Conservation (phyloP, 2,113 vertebrate species). For the Pseudolaguvia tuberculata region DNA sequence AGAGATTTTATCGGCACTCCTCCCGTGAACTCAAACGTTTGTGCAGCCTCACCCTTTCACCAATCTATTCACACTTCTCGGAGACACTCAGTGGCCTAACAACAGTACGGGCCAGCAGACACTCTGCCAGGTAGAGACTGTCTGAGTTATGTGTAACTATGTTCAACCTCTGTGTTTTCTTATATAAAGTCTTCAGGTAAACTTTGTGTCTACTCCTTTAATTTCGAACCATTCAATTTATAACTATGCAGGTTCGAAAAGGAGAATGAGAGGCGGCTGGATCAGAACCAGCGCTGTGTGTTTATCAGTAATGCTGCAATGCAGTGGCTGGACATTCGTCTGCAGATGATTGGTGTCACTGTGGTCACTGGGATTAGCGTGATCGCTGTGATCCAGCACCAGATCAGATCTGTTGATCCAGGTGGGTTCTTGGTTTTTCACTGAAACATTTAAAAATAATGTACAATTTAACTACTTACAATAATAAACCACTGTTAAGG, state of each 20-base stretch:
- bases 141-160: not conserved
- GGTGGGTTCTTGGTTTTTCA: slow-evolving; percentile 61
- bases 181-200: not conserved
- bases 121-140: slow-evolving; percentile 71
- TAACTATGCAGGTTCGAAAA: slow-evolving; percentile 76
- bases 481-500: too few species aligned
- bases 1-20: slow-evolving; percentile 81
- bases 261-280: slow-evolving; percentile 77
- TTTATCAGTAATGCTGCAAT: slow-evolving; percentile 79
- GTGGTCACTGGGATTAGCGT: slow-evolving; percentile 79
- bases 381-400: slow-evolving; percentile 85
- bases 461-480: too few species aligned
- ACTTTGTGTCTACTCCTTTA: not conserved
- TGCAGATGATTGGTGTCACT: slow-evolving; percentile 89
- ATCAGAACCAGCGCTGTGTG: slow-evolving; percentile 88
- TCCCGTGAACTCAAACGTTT: slow-evolving; percentile 91
- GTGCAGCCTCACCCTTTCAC: slow-evolving; percentile 84
- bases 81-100: slow-evolving; percentile 85
- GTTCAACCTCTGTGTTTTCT: not conserved
- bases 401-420: slow-evolving; percentile 75
- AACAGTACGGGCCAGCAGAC: slow-evolving; percentile 79
- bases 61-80: slow-evolving; percentile 90
- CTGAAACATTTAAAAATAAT: not conserved
- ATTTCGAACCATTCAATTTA: not conserved
- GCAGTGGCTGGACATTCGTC: slow-evolving; percentile 91